Evolutionary conservation across 2,888 invertebrate genomes (phyloP), one percentile per base, ranked within the genome.

Genomic region (Aricia artaxerxes): DNA sequence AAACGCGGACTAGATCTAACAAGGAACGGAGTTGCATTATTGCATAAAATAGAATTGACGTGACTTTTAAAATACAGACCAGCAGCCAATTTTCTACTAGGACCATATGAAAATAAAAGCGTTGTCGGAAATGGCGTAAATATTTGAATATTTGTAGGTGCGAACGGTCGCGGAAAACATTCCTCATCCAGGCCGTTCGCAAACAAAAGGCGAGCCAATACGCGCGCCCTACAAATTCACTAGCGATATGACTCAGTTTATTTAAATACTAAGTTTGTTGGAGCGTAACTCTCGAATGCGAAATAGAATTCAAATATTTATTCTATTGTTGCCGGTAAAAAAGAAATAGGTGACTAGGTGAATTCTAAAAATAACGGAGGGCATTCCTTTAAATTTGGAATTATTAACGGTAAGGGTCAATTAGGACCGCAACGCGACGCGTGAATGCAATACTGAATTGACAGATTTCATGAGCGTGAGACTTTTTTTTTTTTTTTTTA

Each of bases 121-220:
- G 11, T 13, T 38, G 69, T 69, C 35, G 38, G 69, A 69, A 69
- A 69, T 38, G 69, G 73, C 73, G 44, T 73, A 35, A 57, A 76
- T 57, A 76, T 76, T 76, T 76, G 31, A 53, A 13, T 31, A 53
- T 76, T 76, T 76, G 53, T 76, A 76, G 76, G 76, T 76, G 76
- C 76, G 57, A 76, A 38, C 69, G 69, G 76, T 76, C 49, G 53
- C 76, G 49, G 73, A 76, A 76, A 76, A 53, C 76, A 53, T 76
- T 35, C 35, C 57, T 76, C 76, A 76, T 35, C 49, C 75, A 57
- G 75, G 2, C 75, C 9, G 53, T 13, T 75, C 53, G 76, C 76
- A 76, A 57, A 76, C 76, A 76, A 76, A 76, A 76, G 76, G 31
- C 53, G 16, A 53, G 76, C 76, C 76, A 76, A 76, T 49, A 76